Conservation (phyloP, 2,113 vertebrate species). For the Bubo scandiacus region DNA sequence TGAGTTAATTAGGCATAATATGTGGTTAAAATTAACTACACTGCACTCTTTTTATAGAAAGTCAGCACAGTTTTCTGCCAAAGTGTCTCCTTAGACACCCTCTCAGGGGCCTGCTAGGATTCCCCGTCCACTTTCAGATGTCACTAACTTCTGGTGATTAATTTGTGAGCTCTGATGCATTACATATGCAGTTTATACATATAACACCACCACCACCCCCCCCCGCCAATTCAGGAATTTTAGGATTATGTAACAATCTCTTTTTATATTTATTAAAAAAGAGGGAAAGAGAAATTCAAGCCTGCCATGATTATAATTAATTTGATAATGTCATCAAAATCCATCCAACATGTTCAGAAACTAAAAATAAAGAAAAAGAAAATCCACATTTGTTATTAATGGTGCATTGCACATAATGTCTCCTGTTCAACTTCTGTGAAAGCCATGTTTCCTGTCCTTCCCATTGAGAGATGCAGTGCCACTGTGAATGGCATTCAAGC, state of each 20-base stretch:
- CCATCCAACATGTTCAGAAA: background rate
- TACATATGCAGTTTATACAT: background rate
- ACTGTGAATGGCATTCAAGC: background rate
- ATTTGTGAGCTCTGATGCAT: slow-evolving; percentile 1
- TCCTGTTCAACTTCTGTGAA: background rate
- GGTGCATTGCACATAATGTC: background rate
- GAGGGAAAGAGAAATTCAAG: background rate
- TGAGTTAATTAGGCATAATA: slow-evolving; percentile 58
- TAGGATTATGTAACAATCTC: background rate
- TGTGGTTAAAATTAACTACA: slow-evolving; percentile 48
- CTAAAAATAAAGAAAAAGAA: background rate
- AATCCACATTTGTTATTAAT: background rate
- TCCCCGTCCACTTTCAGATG: slow-evolving; percentile 2
- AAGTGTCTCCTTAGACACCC: slow-evolving; percentile 5
- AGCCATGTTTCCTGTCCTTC: background rate
- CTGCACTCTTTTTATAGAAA: slow-evolving; percentile 41
- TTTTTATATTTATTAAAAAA: background rate
- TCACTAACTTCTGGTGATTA: slow-evolving; percentile 4
- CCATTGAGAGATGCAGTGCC: background rate
- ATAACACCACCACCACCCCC: background rate
- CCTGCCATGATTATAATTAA: background rate
- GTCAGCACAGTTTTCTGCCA: slow-evolving; percentile 12
- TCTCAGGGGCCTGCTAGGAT: slow-evolving; percentile 23
- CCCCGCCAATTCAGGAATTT: background rate
- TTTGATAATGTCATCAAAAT: background rate